Conservation (phyloP, 2,113 vertebrate genomes). For the Garra rufa region DNA sequence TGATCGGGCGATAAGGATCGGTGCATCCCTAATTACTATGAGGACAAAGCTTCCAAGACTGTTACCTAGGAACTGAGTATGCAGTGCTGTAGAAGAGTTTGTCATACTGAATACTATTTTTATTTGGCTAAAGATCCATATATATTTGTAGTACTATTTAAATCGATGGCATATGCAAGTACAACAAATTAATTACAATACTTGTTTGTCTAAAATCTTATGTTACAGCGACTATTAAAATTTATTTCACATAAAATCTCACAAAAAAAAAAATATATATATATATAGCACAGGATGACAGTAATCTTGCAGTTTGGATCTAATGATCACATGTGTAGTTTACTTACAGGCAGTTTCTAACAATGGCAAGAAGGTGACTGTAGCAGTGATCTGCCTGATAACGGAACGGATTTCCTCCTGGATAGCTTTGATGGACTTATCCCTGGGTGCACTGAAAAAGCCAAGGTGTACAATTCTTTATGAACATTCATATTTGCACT, state of each 20-base stretch:
- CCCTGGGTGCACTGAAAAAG: slow-evolving; percentile 80
- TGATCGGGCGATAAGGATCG: no score
- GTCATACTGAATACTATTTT: no score
- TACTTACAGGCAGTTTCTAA: slow-evolving; percentile 92
- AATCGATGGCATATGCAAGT: background rate
- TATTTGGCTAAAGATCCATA: no score
- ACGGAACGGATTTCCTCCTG: slow-evolving; percentile 97
- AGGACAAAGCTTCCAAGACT: background rate
- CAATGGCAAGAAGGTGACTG: slow-evolving; percentile 92
- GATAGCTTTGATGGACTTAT: slow-evolving; percentile 93
- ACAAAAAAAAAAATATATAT: no score
- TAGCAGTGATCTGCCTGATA: slow-evolving; percentile 94
- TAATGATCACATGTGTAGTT: background rate
- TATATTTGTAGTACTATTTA: background rate
- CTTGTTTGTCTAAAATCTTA: background rate
- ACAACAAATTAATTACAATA: no score
- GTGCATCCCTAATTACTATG: no score
- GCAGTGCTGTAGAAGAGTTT: background rate
- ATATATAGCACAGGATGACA: no score
- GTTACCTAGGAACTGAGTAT: background rate
- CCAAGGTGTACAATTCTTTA: background rate
- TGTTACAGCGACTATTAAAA: background rate
- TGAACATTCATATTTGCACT: background rate
- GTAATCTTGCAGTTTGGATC: background rate
- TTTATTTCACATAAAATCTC: no score